Evolutionary conservation across 2,888 invertebrate genomes (phyloP).

Genomic region (Drosophila limbata): DNA sequence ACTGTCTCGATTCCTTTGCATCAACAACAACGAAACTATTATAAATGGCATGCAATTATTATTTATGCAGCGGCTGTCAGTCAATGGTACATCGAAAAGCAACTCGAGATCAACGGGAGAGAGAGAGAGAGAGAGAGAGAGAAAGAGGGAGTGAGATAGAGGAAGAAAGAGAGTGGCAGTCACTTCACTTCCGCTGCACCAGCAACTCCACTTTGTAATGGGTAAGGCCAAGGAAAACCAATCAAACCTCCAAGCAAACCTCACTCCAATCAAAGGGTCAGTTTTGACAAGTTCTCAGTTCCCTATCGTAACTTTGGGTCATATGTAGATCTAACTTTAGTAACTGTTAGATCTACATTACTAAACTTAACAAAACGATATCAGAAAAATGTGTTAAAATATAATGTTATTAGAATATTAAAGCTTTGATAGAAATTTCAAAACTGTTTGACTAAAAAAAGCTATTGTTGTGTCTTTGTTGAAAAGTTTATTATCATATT

Average conservation of each 20-base stretch:
- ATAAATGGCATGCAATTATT: constrained; percentile 71
- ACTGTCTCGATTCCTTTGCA: constrained; percentile 49
- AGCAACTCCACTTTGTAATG: constrained; percentile 2
- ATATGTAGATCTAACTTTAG: neutral
- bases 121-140: neutral
- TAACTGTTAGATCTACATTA: too few species aligned
- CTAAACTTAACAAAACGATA: too few species aligned
- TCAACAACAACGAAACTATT: constrained; percentile 61
- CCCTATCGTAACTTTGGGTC: neutral
- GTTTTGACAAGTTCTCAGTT: neutral
- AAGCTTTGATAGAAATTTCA: too few species aligned
- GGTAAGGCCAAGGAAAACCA: constrained; percentile 22
- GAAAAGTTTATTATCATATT: too few species aligned
- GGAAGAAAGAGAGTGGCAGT: constrained; percentile 1
- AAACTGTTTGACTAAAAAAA: too few species aligned
- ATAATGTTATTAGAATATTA: too few species aligned
- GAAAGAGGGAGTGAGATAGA: neutral
- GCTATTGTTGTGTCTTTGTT: too few species aligned
- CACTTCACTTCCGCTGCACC: constrained; percentile 50
- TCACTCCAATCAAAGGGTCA: neutral
- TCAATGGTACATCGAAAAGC: constrained; percentile 37
- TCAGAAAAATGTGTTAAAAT: too few species aligned
- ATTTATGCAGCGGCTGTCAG: constrained; percentile 67
- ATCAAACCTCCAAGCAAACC: constrained; percentile 5
- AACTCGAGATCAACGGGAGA: neutral